Conservation (phyloP, 1,140 invertebrate genomes). For the Ridgeia piscesae region DNA sequence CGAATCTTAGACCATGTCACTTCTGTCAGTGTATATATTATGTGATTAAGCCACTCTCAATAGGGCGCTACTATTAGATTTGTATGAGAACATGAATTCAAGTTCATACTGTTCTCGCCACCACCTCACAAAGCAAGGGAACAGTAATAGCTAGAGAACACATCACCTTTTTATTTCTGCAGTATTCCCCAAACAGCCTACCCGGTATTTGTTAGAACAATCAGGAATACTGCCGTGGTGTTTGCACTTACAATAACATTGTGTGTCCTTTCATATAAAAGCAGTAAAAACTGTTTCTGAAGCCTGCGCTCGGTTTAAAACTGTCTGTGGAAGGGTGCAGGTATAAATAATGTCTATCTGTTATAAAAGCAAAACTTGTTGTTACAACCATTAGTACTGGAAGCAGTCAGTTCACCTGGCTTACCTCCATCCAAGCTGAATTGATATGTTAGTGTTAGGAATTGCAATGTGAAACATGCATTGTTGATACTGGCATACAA, state of each 20-base stretch:
- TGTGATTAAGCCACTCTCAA: too few relatives aligned
- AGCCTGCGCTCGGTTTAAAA: background rate
- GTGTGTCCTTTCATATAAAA: background rate
- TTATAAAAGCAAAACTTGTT: background rate
- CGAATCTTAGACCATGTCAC: too few relatives aligned
- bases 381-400: background rate
- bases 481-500: background rate
- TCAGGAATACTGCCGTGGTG: background rate
- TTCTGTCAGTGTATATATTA: too few relatives aligned
- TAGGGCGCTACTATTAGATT: too few relatives aligned
- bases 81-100: too few relatives aligned
- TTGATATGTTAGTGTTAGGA: background rate
- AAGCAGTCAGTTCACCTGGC: background rate
- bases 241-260: background rate
- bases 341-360: background rate
- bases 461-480: background rate
- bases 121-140: too few relatives aligned
- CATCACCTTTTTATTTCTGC: too few relatives aligned
- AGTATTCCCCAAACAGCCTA: background rate
- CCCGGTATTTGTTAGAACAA: background rate
- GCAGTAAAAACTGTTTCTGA: background rate
- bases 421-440: background rate
- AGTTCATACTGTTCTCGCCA: too few relatives aligned
- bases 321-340: background rate
- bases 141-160: too few relatives aligned